A percentile compares a stretch with the other conserved stretches of the same genome.
These are phyloP conservation scores for Oryzias curvinotus DNA, from an alignment of 2,113 vertebrate genomes.

Conservation along the genomic window DNA sequence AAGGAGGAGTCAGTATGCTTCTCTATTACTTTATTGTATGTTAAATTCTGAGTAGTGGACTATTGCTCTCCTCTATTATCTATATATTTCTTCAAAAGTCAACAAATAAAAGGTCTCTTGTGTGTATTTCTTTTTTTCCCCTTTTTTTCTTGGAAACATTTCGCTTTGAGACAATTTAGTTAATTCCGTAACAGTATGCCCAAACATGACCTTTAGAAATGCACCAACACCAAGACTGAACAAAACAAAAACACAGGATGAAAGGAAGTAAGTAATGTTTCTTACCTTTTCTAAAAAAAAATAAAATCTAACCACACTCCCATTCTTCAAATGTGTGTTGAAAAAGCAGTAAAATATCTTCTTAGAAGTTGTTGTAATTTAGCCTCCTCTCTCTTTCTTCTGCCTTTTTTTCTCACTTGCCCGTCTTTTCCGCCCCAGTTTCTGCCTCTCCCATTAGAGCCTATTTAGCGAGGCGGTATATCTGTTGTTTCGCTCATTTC, in stretches of 20 bases:
- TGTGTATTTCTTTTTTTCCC: too few species aligned
- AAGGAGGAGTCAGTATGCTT: too few species aligned
- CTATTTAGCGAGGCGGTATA: slow-evolving; percentile 56
- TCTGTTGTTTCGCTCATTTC: slow-evolving; percentile 64
- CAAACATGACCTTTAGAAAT: slow-evolving; percentile 18
- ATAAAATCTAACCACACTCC: slow-evolving; percentile 24
- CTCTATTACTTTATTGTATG: too few species aligned
- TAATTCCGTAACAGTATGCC: slow-evolving; percentile 17
- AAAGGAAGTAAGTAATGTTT: slow-evolving; percentile 40
- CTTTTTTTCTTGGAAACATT: slow-evolving; percentile 3
- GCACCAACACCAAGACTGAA: slow-evolving; percentile 11
- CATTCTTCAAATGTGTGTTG: not conserved
- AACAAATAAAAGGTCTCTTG: not conserved
- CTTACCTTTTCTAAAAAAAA: slow-evolving; percentile 24
- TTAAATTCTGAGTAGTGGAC: not conserved
- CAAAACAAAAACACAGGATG: slow-evolving; percentile 22
- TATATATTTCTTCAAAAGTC: slow-evolving; percentile 5
- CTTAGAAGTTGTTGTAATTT: slow-evolving; percentile 1
- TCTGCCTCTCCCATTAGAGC: slow-evolving; percentile 59
- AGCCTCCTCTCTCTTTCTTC: not conserved
- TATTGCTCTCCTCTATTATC: not conserved
- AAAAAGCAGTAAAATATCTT: not conserved
- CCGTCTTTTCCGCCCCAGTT: slow-evolving; percentile 19
- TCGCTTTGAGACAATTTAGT: not conserved
- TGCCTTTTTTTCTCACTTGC: slow-evolving; percentile 8